Base-by-base conservation (phyloP, 1,140 invertebrate genomes). In the Pinna nobilis region DNA sequence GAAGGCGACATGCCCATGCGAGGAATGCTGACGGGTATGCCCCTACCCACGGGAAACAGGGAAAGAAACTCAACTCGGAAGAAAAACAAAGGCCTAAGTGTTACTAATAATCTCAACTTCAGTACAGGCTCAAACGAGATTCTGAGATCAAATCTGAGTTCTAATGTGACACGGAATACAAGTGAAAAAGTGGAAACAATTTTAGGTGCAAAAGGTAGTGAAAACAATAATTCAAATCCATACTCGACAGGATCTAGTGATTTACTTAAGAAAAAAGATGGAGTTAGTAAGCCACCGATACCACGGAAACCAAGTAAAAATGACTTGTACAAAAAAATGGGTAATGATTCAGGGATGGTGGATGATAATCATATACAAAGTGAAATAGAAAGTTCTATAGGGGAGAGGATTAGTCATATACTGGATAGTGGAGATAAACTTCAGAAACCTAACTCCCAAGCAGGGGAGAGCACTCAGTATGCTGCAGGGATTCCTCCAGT, bases 271-370 rank as follows among this genome's bases (percentile, higher is more conserved):
- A 53, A 39, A 60, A 28, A 47, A 50, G 33, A 64, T 33, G 20
- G 20, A 47, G 15, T 18, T 18, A 47, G 20, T 25, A 80, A 80
- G 51, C 78, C 78, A 41, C 64, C 71, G 5, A 37, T 80, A 35
- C 74, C 78, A 60, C 71, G 44, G 65, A 80, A 80, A 65, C 78
- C 78, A 15, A 59, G 55, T 33, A 20, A 35, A 59, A 59, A 59
- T n/a, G 69, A 77, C 15, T 30, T 74, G n/a, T 65, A 53, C 30
- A 53, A 50, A 28, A 55, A 20, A 37, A 32, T 50, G 11, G 51
- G 66, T 50, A 57, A 64, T 64, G 68, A 64, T 28, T 28, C 65
- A 32, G 65, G 50, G 23, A 55, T 55, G 6, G 41, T 51, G 28
- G 30, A 15, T 35, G 55, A 35, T 35, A 33, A 20, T n/a, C n/a